Percentiles rank a stretch among this genome's conserved stretches.
Evolutionary conservation across 30 jellyfish, hydroid and myxozoan species (phyloP).

Genomic region (Calvadosia cruxmelitensis): DNA sequence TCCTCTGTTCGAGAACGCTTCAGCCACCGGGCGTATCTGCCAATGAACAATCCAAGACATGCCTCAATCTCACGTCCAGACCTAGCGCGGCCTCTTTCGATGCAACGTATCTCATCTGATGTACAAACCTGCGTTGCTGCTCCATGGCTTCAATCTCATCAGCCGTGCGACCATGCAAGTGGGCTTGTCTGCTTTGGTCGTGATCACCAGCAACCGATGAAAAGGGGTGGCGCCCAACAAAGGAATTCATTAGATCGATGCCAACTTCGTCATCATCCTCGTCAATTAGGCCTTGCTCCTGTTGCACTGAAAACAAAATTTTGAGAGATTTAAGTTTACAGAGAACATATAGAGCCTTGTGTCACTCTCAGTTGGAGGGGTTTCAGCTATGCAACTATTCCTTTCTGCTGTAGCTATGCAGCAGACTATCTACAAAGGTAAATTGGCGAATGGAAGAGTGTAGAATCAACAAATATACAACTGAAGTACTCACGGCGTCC

Average conservation of each 20-base stretch:
- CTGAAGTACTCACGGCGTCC: too few species aligned
- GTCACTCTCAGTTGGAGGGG: too few species aligned
- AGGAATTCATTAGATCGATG: conserved; percentile 80
- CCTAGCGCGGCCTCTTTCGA: not conserved
- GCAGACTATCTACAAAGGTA: too few species aligned
- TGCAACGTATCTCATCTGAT: not conserved
- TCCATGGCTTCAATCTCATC: conserved; percentile 89
- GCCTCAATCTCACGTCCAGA: not conserved
- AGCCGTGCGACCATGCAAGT: conserved; percentile 80
- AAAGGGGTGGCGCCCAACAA: conserved; percentile 97
- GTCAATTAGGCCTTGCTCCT: not conserved
- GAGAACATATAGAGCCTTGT: too few species aligned
- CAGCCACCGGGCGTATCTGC: conserved; percentile 93
- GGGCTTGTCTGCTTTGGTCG: conserved; percentile 73
- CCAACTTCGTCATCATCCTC: conserved; percentile 51
- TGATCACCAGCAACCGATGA: conserved; percentile 90
- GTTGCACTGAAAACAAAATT: conserved; percentile 10
- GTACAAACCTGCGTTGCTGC: conserved; percentile 82
- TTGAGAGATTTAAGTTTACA: too few species aligned
- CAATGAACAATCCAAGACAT: not conserved
- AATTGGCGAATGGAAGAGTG: too few species aligned
- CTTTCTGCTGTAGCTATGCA: too few species aligned
- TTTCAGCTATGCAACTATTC: too few species aligned
- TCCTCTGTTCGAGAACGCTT: conserved; percentile 95
- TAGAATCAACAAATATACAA: too few species aligned